phyloP scores from a whole-genome alignment of 2,797 vertebrate species.

The Hozukius guyotensis region DNA sequence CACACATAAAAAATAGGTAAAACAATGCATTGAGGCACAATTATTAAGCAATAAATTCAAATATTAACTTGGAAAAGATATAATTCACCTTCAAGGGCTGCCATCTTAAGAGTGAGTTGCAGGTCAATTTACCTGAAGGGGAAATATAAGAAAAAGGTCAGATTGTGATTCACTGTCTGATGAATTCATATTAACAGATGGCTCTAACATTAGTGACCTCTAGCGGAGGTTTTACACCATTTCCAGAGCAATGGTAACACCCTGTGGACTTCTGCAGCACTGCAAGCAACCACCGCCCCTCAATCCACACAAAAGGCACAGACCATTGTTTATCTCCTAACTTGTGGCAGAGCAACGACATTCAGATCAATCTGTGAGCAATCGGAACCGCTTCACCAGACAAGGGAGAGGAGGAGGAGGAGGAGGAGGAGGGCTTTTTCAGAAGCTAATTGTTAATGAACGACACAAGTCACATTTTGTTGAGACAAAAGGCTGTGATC shows the following conservation, averaged over 20 bases:
- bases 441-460: not conserved
- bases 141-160: not conserved
- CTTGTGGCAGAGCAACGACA: not conserved
- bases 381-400: not conserved
- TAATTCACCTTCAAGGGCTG: conserved; percentile 64
- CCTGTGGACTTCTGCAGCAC: conserved; percentile 17
- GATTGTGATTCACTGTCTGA: not conserved
- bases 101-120: conserved; percentile 63
- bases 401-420: no score
- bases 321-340: conserved; percentile 43
- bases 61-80: not conserved
- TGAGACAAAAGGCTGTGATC: conserved; percentile 62
- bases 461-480: not conserved
- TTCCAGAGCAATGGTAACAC: conserved; percentile 12
- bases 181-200: not conserved
- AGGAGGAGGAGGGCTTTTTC: not conserved
- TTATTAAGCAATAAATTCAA: not conserved
- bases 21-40: not conserved
- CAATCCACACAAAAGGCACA: conserved; percentile 45
- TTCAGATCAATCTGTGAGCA: not conserved
- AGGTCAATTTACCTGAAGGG: conserved; percentile 44
- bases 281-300: conserved; percentile 79
- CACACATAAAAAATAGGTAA: not conserved
- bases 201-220: conserved; percentile 10
- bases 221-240: not conserved